Percentiles rank a stretch among this genome's conserved stretches.
Conservation (phyloP, 2,797 vertebrate genomes). For the Holocentrus rufus region DNA sequence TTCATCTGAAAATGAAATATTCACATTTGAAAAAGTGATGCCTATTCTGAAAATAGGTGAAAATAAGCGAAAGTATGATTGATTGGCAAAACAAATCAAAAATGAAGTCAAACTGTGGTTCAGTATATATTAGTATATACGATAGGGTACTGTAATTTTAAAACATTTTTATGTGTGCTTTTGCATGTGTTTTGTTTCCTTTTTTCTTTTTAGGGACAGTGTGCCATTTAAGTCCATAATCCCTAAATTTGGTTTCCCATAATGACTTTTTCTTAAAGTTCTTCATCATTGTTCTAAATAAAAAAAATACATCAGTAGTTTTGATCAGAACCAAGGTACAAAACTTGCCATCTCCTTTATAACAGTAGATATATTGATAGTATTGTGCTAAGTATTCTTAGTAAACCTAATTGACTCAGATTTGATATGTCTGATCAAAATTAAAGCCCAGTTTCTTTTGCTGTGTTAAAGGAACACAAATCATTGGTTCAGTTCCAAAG, state of each 20-base stretch:
- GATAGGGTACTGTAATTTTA: too few species aligned
- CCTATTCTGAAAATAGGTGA: too few species aligned
- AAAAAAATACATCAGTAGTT: not conserved
- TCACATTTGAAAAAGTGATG: not conserved
- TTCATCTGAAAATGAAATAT: conserved; percentile 38
- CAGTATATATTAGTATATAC: too few species aligned
- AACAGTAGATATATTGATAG: conserved; percentile 10
- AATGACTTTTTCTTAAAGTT: not conserved
- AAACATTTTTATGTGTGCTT: too few species aligned
- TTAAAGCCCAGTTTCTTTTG: conserved; percentile 49
- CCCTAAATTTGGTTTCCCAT: not conserved
- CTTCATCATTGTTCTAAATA: not conserved
- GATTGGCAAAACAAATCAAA: too few species aligned
- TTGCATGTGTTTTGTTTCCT: too few species aligned
- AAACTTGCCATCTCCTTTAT: not conserved
- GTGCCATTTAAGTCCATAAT: not conserved
- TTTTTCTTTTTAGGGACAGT: too few species aligned
- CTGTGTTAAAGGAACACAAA: conserved; percentile 87
- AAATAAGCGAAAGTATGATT: too few species aligned
- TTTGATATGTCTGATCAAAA: conserved; percentile 42
- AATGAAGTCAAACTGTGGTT: too few species aligned
- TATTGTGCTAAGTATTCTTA: conserved; percentile 24
- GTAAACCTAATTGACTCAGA: not conserved
- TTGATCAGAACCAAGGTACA: conserved; percentile 18
- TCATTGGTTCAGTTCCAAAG: conserved; percentile 98